phyloP scores from a whole-genome alignment of 2,888 invertebrate species.

The Oxycera nigricornis region DNA sequence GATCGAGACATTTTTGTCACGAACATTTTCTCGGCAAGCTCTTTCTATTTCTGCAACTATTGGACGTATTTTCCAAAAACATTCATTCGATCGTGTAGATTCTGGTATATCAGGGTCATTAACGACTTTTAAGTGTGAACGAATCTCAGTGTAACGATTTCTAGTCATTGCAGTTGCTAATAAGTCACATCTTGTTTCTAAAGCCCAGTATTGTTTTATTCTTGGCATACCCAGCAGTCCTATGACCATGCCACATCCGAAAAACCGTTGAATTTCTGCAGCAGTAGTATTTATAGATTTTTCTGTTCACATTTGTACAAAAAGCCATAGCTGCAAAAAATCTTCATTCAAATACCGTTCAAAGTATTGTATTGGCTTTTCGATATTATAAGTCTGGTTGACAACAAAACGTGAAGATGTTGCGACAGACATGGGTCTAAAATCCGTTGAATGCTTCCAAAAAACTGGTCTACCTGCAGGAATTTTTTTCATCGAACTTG shows the following conservation, averaged over 20 bases:
- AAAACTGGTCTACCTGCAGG: background rate
- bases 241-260: background rate
- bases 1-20: background rate
- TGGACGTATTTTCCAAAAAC: background rate
- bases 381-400: background rate
- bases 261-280: background rate
- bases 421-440: background rate
- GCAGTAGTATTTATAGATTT: conserved; percentile 1
- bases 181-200: background rate
- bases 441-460: background rate
- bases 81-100: background rate
- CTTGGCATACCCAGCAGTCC: background rate
- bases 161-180: background rate
- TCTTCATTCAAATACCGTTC: background rate
- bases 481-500: background rate
- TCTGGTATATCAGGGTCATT: background rate
- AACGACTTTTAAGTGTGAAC: background rate
- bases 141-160: background rate
- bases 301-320: background rate
- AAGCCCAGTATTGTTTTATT: background rate
- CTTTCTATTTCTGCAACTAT: background rate
- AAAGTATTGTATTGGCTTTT: background rate
- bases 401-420: background rate
- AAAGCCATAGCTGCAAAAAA: background rate
- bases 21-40: background rate